Evolutionary conservation across 2,888 invertebrate species (phyloP).

Genomic region (Ephialtes manifestator): DNA sequence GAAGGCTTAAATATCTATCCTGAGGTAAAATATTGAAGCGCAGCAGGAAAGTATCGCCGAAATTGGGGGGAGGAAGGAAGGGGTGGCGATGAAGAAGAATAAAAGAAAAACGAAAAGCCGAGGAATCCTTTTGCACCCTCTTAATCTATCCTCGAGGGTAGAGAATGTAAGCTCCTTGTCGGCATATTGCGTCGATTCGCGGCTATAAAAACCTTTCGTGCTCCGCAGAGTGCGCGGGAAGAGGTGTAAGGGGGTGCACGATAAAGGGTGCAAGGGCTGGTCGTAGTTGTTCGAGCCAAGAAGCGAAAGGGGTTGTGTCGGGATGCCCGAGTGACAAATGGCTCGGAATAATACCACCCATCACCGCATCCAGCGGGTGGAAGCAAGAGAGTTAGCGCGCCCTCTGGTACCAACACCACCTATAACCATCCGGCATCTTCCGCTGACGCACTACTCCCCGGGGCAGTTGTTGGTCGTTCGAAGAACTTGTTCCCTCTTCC

Average conservation of each 20-base stretch:
- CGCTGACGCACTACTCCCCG: conserved; percentile 46
- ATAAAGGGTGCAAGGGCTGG: conserved; percentile 59
- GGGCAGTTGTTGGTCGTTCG: conserved; percentile 58
- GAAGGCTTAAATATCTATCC: conserved; percentile 23
- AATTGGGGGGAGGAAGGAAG: conserved; percentile 25
- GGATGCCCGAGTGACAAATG: conserved; percentile 84
- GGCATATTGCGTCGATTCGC: conserved; percentile 86
- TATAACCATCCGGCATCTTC: conserved; percentile 60
- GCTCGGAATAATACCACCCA: conserved; percentile 85
- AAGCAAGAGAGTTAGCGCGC: conserved; percentile 48
- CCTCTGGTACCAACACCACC: conserved; percentile 46
- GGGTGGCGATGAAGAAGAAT: conserved; percentile 43
- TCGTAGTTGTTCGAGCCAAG: conserved; percentile 72
- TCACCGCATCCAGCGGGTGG: conserved; percentile 51
- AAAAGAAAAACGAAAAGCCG: conserved; percentile 63
- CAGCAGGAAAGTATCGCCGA: conserved; percentile 3
- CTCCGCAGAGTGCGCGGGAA: conserved; percentile 59
- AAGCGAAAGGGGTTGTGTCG: conserved; percentile 83
- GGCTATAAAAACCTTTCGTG: conserved; percentile 83
- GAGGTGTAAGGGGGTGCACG: conserved; percentile 62
- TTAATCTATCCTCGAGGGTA: conserved; percentile 80
- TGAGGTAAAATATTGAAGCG: conserved; percentile 9
- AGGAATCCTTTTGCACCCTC: conserved; percentile 82
- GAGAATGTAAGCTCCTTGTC: conserved; percentile 83
- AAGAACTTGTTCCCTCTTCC: conserved; percentile 35